Conservation (phyloP, 2,888 invertebrate genomes). For the Altica lythri region DNA sequence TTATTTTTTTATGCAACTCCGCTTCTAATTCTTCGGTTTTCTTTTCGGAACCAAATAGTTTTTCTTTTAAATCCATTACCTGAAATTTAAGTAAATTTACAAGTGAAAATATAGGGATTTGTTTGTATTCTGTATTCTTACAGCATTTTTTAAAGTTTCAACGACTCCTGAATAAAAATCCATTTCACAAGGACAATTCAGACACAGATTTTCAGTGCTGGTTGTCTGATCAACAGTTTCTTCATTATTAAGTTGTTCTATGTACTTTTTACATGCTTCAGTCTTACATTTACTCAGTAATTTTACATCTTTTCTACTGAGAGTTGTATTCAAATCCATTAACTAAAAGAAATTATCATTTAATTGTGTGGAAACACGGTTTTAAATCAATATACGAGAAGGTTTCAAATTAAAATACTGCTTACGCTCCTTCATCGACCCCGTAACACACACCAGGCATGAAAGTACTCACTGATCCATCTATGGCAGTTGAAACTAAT, state of each 20-base stretch:
- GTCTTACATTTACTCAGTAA: conserved; percentile 34
- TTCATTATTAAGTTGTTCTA: conserved; percentile 20
- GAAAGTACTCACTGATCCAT: too few species aligned
- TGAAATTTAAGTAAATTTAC: conserved; percentile 18
- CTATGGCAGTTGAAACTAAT: too few species aligned
- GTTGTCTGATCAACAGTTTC: background rate
- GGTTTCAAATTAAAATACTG: too few species aligned
- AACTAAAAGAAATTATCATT: conserved; percentile 37
- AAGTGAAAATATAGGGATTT: too few species aligned
- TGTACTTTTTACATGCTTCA: conserved; percentile 31
- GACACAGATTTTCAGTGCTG: background rate
- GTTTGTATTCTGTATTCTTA: too few species aligned
- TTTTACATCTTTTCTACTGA: conserved; percentile 35
- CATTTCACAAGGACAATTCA: conserved; percentile 42
- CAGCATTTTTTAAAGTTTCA: conserved; percentile 42
- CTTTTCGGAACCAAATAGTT: conserved; percentile 40
- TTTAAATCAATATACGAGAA: too few species aligned
- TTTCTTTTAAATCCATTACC: conserved; percentile 44
- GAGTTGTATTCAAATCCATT: conserved; percentile 43
- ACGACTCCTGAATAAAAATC: conserved; percentile 43
- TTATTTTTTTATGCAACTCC: conserved; percentile 33
- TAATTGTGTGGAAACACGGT: too few species aligned
- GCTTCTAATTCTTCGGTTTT: conserved; percentile 36
- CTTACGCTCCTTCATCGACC: too few species aligned
- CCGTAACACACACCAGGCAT: too few species aligned